phyloP scores from a whole-genome alignment of 2,113 vertebrate genomes.

The Callipepla californica region DNA sequence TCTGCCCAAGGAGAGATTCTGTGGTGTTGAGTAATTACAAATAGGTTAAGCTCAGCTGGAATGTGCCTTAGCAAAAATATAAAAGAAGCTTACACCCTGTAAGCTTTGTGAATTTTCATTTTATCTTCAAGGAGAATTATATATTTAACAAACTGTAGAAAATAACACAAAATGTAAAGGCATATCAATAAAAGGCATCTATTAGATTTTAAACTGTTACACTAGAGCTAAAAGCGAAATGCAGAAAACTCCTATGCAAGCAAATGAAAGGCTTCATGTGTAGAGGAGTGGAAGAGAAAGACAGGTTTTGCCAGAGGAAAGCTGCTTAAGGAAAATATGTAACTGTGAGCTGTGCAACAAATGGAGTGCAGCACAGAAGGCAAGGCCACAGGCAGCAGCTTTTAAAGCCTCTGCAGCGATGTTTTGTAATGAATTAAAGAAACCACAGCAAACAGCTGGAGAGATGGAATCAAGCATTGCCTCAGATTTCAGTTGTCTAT shows the following conservation, averaged over 20 bases:
- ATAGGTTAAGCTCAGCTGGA: conserved; percentile 15
- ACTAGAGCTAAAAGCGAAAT: background rate
- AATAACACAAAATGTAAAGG: background rate
- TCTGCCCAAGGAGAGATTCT: conserved; percentile 61
- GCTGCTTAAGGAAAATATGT: background rate
- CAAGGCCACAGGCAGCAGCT: background rate
- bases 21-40: conserved; percentile 58
- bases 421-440: background rate
- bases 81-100: background rate
- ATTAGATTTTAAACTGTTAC: background rate
- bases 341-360: background rate
- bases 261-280: background rate
- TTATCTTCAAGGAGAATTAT: background rate
- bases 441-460: conserved; percentile 16
- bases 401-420: background rate
- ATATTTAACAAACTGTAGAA: background rate
- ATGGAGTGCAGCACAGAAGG: background rate
- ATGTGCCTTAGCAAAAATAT: conserved; percentile 17
- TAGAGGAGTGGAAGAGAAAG: background rate
- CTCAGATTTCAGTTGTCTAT: background rate
- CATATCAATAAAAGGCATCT: background rate
- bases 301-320: background rate
- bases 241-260: background rate
- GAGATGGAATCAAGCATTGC: background rate
- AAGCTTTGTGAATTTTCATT: background rate